Conservation (phyloP, 2,113 vertebrate genomes). For the Ictalurus furcatus region DNA sequence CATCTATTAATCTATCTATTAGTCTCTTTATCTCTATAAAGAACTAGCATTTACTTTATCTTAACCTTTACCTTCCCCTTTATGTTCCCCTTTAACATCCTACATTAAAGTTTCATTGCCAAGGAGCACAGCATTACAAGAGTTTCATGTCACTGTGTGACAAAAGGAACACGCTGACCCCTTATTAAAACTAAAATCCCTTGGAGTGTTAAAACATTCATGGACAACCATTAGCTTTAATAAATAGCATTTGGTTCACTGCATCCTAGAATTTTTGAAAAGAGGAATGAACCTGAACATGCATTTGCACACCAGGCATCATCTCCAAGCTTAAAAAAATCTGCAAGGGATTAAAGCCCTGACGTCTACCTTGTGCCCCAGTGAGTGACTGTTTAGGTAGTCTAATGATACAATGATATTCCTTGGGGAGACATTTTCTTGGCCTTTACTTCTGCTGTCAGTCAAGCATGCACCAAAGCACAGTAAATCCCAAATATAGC, state of each 20-base stretch:
- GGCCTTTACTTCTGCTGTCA: conserved; percentile 50
- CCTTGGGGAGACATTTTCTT: conserved; percentile 28
- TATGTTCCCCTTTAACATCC: conserved; percentile 25
- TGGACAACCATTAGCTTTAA: conserved; percentile 51
- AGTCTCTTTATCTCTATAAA: conserved; percentile 1
- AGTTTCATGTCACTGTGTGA: conserved; percentile 30
- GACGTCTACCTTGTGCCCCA: not conserved
- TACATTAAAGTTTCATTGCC: not conserved
- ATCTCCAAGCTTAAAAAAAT: conserved; percentile 16
- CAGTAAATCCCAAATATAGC: conserved; percentile 40
- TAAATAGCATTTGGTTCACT: conserved; percentile 16
- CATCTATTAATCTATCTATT: conserved; percentile 4
- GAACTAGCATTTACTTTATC: conserved; percentile 19
- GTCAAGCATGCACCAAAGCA: conserved; percentile 47
- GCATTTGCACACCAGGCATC: conserved; percentile 2
- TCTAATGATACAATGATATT: conserved; percentile 24
- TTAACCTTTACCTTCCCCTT: conserved; percentile 5
- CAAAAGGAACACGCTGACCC: conserved; percentile 40
- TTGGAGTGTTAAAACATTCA: conserved; percentile 57
- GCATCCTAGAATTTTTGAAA: conserved; percentile 38
- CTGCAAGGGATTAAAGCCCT: not conserved
- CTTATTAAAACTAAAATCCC: conserved; percentile 46
- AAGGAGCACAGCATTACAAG: conserved; percentile 14
- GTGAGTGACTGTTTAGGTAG: conserved; percentile 34
- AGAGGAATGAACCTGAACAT: conserved; percentile 6